Percentiles rank a stretch among this genome's conserved stretches.
Evolutionary conservation across 2,797 vertebrate genomes (phyloP).

Genomic region (Acipenser ruthenus): DNA sequence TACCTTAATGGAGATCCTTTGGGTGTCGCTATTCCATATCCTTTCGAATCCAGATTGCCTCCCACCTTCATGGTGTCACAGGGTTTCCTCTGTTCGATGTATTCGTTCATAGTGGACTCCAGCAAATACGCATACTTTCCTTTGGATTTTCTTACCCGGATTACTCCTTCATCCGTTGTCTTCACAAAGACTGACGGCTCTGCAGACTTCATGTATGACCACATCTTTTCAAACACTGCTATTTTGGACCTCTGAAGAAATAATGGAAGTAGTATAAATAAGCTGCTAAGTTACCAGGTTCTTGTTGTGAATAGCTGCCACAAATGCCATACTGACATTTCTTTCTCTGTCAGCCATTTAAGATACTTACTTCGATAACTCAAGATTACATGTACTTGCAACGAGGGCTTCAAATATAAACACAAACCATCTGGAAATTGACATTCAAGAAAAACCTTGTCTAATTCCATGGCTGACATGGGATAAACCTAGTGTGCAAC

Average conservation of each 20-base stretch:
- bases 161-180: slow-evolving; percentile 86
- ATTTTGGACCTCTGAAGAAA: slow-evolving; percentile 83
- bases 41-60: slow-evolving; percentile 97
- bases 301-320: no score
- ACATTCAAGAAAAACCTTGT: no score
- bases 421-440: no score
- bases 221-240: slow-evolving; percentile 98
- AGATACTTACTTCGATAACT: no score
- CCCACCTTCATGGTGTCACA: slow-evolving; percentile 99
- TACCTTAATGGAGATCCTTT: slow-evolving; percentile 94
- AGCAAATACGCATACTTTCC: slow-evolving; percentile 95
- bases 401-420: no score
- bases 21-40: slow-evolving; percentile 94
- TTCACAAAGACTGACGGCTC: slow-evolving; percentile 92
- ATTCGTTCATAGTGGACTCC: slow-evolving; percentile 97
- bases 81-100: slow-evolving; percentile 94
- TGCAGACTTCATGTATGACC: slow-evolving; percentile 95
- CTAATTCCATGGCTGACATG: no score
- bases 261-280: not conserved
- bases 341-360: no score
- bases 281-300: no score
- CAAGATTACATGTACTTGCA: no score
- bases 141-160: slow-evolving; percentile 87
- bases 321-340: no score
- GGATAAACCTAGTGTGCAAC: no score